Base-by-base conservation (phyloP, 2,888 invertebrate species). In the Zeuzera pyrina region DNA sequence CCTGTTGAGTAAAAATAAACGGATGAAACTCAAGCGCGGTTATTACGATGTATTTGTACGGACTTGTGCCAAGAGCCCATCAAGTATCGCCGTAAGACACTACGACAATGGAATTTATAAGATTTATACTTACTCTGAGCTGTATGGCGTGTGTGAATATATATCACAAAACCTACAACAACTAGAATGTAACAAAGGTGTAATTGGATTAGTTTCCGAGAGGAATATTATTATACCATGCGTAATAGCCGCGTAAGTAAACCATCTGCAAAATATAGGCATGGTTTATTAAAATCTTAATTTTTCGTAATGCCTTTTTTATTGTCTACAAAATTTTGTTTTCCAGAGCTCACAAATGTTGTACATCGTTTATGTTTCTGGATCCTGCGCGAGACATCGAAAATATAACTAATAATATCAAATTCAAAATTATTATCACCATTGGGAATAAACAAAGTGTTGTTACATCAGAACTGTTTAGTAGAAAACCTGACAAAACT, bases 171-270 rank as follows among this genome's bases (percentile, higher is more conserved):
- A 62, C 33, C 52, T 84, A 26, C 71, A 69, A 34, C 72, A 71
- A 39, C 36, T 73, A 1, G 51, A 64, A 42, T 70, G 66, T 43
- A 65, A 54, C 15, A 73, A 59, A 40, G 72, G 78, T 14, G 51
- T 71, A 29, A 68, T 87, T 45, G 86, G 85, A 23, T 50, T 87
- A 27, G 53, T 79, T 29, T 78, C 86, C 33, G 66, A 72, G 26
- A 84, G 84, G 45, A 85, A 85, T 52, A 54, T 77, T 26, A 67
- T 84, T 29, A 69, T 86, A 45, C 87, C 87, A 22, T 76, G 85
- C 41, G 56, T 86, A 35, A 71, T 87, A 43, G 73, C 87, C 16
- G 85, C 86, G 88, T 87, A 71, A 74, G 81, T 73, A 39, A 31
- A 5, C 10, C 7, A 25, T 10, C 14, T 31, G 12, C 11, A 11